These are phyloP conservation scores for Brassicogethes aeneus DNA, from an alignment of 2,888 invertebrate genomes.

Conservation along the genomic window DNA sequence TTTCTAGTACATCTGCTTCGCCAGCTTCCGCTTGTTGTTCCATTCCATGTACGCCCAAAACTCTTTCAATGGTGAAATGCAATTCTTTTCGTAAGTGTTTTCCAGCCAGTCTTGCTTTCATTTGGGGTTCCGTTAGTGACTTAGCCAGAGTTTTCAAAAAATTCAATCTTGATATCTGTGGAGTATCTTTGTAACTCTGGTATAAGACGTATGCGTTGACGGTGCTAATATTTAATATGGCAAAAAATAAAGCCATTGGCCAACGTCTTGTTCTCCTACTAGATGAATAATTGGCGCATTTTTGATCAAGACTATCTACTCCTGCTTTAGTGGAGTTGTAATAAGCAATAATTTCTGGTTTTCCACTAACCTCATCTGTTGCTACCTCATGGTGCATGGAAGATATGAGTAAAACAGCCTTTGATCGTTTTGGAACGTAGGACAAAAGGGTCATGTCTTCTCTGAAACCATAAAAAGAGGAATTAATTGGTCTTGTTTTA, in stretches of 20 bases:
- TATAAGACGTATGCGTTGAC: no score
- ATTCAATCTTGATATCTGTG: no score
- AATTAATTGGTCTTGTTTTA: constrained; percentile 5
- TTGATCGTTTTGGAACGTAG: constrained; percentile 17
- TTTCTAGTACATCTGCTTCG: no score
- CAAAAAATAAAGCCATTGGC: constrained; percentile 20
- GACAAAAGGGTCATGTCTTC: constrained; percentile 14
- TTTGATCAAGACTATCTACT: constrained; percentile 19
- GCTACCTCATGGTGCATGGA: constrained; percentile 18
- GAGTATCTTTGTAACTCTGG: no score
- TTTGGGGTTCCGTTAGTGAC: no score
- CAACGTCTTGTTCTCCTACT: constrained; percentile 20
- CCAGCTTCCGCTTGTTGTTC: no score
- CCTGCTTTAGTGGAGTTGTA: constrained; percentile 23
- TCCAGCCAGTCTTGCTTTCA: no score
- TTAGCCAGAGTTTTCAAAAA: no score
- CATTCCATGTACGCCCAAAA: no score
- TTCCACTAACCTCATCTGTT: constrained; percentile 12
- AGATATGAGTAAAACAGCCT: constrained; percentile 19
- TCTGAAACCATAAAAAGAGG: constrained; percentile 13
- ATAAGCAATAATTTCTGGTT: constrained; percentile 21
- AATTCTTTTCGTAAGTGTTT: no score
- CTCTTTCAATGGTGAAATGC: no score
- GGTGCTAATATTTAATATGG: constrained; percentile 13
- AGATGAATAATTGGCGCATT: constrained; percentile 19